A percentile compares a stretch with the other conserved stretches of the same genome.
phyloP scores from a whole-genome alignment of 2,113 vertebrate species.

The Rhea americana region DNA sequence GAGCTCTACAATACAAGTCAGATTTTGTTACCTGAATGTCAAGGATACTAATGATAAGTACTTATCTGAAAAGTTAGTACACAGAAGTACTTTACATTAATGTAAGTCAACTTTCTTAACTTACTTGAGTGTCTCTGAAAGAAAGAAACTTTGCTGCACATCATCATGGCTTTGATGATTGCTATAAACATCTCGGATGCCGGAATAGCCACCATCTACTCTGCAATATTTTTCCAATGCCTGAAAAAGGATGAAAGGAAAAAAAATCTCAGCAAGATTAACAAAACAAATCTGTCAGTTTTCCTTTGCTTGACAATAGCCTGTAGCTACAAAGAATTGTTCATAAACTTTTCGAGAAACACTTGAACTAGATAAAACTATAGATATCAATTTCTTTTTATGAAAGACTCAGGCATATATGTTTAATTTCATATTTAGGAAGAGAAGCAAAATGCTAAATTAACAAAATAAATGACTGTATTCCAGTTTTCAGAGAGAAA shows the following conservation, averaged over 20 bases:
- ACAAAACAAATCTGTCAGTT: not conserved
- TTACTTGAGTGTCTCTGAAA: constrained; percentile 98
- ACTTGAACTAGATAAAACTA: not conserved
- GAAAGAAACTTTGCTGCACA: constrained; percentile 97
- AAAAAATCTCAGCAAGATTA: not conserved
- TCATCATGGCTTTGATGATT: constrained; percentile 86
- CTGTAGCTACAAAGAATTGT: not conserved
- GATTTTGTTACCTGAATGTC: not conserved
- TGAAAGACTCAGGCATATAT: not conserved
- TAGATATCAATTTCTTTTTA: not conserved
- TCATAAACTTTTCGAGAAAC: not conserved
- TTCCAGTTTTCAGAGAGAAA: not conserved
- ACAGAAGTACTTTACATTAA: not conserved
- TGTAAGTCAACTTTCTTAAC: constrained; percentile 35
- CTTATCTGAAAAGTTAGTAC: not conserved
- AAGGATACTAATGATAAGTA: not conserved
- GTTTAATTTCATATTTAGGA: not conserved
- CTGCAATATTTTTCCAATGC: constrained; percentile 91
- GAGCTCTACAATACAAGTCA: not conserved
- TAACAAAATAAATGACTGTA: not conserved
- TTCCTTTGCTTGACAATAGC: not conserved
- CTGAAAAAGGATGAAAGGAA: constrained; percentile 64
- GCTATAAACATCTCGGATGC: constrained; percentile 91
- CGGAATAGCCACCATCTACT: constrained; percentile 92
- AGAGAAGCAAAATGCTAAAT: not conserved